A percentile compares a stretch with the other conserved stretches of the same genome.
These are phyloP conservation scores for Theristus sp. DNA, from an alignment of 2,888 invertebrate genomes.

Conservation along the genomic window DNA sequence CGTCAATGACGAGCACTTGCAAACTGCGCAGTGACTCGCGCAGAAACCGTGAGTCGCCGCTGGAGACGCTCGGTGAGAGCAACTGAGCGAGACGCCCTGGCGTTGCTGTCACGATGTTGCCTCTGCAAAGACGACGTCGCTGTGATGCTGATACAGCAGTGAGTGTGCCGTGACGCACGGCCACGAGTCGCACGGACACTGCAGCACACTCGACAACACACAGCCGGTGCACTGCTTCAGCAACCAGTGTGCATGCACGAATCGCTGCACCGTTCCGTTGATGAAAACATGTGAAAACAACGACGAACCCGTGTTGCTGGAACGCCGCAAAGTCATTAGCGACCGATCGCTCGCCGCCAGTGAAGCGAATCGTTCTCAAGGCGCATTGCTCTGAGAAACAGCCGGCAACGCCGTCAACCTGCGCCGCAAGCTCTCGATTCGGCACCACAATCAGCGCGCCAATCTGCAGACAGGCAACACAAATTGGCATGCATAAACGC, in stretches of 20 bases:
- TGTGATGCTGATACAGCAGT: too few relatives aligned
- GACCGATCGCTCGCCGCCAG: constrained; percentile 47
- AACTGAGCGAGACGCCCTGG: constrained; percentile 82
- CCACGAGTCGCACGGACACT: too few relatives aligned
- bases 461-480: constrained; percentile 38
- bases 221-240: too few relatives aligned
- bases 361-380: constrained; percentile 14
- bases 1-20: constrained; percentile 82
- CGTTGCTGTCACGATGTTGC: constrained; percentile 74
- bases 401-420: constrained; percentile 47
- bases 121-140: constrained; percentile 33
- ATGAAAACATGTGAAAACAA: not conserved
- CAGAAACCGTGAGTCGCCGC: not conserved
- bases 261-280: not conserved
- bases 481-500: too few relatives aligned
- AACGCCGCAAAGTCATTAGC: not conserved
- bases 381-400: constrained; percentile 13
- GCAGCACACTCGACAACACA: too few relatives aligned
- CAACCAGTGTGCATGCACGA: too few relatives aligned
- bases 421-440: constrained; percentile 77
- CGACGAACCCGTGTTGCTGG: constrained; percentile 1
- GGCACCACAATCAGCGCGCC: constrained; percentile 81
- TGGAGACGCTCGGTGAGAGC: constrained; percentile 11
- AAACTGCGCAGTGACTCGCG: constrained; percentile 12
- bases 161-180: too few relatives aligned